A percentile compares a stretch with the other conserved stretches of the same genome.
Evolutionary conservation across 2,797 vertebrate genomes (phyloP).

Genomic region (Lepilemur ruficaudatus): DNA sequence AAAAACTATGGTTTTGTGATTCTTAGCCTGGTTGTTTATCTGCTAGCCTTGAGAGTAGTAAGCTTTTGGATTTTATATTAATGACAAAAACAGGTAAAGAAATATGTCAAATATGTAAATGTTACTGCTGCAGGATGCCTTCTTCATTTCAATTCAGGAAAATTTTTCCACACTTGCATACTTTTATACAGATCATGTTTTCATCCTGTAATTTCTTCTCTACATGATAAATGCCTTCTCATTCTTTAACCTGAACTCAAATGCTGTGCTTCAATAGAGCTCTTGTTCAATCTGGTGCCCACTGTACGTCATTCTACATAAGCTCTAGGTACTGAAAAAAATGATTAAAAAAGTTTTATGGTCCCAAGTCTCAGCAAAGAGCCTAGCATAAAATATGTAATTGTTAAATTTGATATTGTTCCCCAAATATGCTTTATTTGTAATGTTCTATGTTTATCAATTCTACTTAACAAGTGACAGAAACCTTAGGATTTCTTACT

Average conservation of each 20-base stretch:
- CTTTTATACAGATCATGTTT: neutral
- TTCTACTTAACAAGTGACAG: neutral
- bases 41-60: neutral
- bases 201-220: neutral
- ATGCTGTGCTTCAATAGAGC: neutral
- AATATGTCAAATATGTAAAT: neutral
- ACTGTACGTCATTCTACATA: neutral
- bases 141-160: neutral
- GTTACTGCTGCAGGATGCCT: neutral
- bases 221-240: neutral
- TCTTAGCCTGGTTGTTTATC: neutral
- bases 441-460: neutral
- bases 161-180: neutral
- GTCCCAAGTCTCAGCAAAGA: neutral
- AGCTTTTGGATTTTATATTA: neutral
- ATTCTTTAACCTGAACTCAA: conserved; percentile 12
- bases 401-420: neutral
- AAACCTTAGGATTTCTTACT: neutral
- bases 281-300: neutral
- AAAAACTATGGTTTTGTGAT: neutral
- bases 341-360: neutral
- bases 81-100: neutral
- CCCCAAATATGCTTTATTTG: neutral
- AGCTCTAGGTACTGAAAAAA: neutral
- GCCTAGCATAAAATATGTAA: neutral